Evolutionary conservation across 2,113 vertebrate species (phyloP).

Genomic region (Nothobranchius furzeri): DNA sequence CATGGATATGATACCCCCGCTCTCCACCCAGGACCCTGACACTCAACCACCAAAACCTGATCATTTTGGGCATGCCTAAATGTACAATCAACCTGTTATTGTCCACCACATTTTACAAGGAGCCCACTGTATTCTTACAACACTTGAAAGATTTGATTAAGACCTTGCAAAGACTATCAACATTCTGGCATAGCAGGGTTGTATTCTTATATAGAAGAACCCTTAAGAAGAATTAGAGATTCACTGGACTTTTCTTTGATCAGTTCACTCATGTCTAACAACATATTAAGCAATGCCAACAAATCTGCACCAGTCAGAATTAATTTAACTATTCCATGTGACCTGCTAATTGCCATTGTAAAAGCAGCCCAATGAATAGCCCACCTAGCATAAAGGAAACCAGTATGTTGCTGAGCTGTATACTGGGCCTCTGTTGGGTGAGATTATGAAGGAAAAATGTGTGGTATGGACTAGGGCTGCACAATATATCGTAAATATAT

Average conservation of each 20-base stretch:
- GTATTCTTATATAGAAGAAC: too few relatives aligned
- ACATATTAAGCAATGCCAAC: neutral
- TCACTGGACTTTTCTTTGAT: neutral
- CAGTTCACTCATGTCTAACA: neutral
- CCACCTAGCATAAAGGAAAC: slow-evolving; percentile 16
- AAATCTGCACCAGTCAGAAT: neutral
- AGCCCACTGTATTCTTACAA: neutral
- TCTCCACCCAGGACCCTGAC: too few relatives aligned
- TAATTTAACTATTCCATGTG: neutral
- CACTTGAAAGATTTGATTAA: neutral
- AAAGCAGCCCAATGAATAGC: slow-evolving; percentile 4
- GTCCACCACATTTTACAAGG: neutral
- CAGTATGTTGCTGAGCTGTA: too few relatives aligned
- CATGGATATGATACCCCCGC: too few relatives aligned
- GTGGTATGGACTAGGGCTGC: too few relatives aligned
- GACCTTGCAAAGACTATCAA: too few relatives aligned
- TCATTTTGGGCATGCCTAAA: neutral
- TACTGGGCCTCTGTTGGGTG: slow-evolving; percentile 30
- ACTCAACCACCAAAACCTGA: too few relatives aligned
- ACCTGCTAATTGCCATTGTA: neutral
- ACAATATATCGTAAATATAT: too few relatives aligned
- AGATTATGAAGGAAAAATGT: slow-evolving; percentile 35
- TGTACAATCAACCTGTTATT: neutral
- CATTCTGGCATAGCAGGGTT: too few relatives aligned
- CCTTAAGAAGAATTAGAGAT: neutral